Conservation (phyloP, 2,888 invertebrate genomes). For the Hedychridium roseum region DNA sequence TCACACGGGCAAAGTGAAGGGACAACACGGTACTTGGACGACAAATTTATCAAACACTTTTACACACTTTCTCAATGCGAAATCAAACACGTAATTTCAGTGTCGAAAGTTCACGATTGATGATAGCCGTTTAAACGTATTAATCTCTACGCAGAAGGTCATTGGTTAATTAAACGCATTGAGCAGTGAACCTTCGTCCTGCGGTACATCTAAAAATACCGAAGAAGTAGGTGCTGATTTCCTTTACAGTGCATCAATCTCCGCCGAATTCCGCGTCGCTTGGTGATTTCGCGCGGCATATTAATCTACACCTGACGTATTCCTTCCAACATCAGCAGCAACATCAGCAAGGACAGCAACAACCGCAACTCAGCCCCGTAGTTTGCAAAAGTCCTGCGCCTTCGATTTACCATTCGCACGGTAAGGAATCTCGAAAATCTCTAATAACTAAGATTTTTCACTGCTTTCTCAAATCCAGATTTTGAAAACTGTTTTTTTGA, state of each 20-base stretch:
- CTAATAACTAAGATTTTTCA: neutral
- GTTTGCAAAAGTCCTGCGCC: conserved; percentile 60
- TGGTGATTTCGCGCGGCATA: conserved; percentile 77
- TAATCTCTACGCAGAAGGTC: no score
- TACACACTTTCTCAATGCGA: no score
- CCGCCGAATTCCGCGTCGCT: conserved; percentile 51
- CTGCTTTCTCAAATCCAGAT: no score
- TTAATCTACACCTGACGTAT: conserved; percentile 88
- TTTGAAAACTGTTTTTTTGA: no score
- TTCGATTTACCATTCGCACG: conserved; percentile 61
- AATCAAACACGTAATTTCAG: no score
- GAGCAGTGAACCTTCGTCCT: no score
- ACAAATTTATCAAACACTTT: no score
- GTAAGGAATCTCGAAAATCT: conserved; percentile 34
- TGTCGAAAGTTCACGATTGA: no score
- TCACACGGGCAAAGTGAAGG: conserved; percentile 81
- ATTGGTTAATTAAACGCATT: no score
- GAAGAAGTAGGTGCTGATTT: no score
- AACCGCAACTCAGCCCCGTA: conserved; percentile 52
- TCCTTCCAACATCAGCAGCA: conserved; percentile 84
- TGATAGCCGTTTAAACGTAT: no score
- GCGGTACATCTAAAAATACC: no score
- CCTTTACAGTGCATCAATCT: conserved; percentile 53
- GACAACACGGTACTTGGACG: conserved; percentile 59
- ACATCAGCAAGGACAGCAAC: conserved; percentile 49